Evolutionary conservation across 2,113 vertebrate species (phyloP).

Genomic region (Asarcornis scutulata): DNA sequence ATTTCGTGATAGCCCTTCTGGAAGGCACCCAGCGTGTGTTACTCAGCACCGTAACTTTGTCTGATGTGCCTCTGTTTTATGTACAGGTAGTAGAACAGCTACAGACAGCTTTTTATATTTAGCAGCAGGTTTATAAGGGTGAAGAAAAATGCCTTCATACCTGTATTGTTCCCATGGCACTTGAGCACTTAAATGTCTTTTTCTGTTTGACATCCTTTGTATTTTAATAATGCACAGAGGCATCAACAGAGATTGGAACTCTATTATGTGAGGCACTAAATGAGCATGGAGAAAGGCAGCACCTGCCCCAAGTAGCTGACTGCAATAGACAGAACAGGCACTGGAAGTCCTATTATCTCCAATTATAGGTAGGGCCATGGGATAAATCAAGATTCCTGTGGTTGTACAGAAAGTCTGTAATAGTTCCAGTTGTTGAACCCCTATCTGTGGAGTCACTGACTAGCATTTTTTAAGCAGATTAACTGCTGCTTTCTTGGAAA

Average conservation of each 20-base stretch:
- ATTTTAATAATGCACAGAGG: conserved; percentile 27
- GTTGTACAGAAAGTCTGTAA: background rate
- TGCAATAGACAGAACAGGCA: background rate
- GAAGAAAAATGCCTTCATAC: background rate
- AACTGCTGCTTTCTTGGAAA: background rate
- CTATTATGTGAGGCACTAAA: background rate
- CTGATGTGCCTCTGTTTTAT: background rate
- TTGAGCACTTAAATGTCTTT: conserved; percentile 32
- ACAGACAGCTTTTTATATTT: conserved; percentile 9
- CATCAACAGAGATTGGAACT: conserved; percentile 2
- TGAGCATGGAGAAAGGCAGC: conserved; percentile 14
- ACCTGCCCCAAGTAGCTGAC: background rate
- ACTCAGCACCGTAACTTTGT: background rate
- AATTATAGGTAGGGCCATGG: background rate
- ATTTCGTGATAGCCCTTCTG: background rate
- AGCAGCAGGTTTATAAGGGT: conserved; percentile 41
- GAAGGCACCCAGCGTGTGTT: background rate
- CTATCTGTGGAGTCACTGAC: background rate
- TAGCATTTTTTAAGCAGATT: background rate
- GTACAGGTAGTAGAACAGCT: background rate
- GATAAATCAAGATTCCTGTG: background rate
- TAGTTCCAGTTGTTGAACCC: background rate
- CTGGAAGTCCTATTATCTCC: background rate
- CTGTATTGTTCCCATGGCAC: conserved; percentile 33
- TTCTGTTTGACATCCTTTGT: conserved; percentile 56